Conservation (phyloP, 23 tunicate species). For the Halocynthia aurantium region DNA sequence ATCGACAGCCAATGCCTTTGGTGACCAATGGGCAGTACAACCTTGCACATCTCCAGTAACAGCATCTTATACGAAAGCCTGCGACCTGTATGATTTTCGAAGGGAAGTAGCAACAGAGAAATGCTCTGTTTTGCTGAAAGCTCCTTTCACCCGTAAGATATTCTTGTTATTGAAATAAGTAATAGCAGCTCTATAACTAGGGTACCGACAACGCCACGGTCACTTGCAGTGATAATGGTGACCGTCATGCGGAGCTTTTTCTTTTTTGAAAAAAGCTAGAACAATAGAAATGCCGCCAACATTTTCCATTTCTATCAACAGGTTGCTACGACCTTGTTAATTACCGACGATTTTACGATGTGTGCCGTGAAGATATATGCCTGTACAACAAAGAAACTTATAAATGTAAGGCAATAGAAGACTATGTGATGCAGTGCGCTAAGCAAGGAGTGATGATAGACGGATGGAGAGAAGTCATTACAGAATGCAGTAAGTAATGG, state of each 20-base stretch:
- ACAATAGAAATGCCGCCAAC: background rate
- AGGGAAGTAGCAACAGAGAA: conserved; percentile 9
- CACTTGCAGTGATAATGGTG: too few relatives aligned
- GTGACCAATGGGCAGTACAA: conserved; percentile 23
- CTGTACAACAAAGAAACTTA: conserved; percentile 6
- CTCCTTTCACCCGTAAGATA: background rate
- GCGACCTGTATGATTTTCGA: conserved; percentile 23
- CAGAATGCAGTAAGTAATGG: conserved; percentile 23
- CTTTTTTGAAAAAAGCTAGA: background rate
- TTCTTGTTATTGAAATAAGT: too few relatives aligned
- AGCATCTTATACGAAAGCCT: conserved; percentile 9
- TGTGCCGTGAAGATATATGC: conserved; percentile 26
- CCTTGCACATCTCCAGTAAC: conserved; percentile 10
- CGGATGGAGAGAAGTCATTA: conserved; percentile 17
- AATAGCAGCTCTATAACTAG: too few relatives aligned
- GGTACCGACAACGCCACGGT: too few relatives aligned
- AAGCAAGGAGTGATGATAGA: conserved; percentile 27
- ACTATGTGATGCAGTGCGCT: conserved; percentile 21
- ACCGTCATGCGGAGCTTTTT: too few relatives aligned
- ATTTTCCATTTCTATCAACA: background rate
- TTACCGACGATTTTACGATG: conserved; percentile 5
- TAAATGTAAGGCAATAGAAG: conserved; percentile 4
- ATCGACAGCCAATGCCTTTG: conserved; percentile 26
- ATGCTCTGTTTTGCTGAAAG: conserved; percentile 5
- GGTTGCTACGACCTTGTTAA: conserved; percentile 30